A percentile compares a stretch with the other conserved stretches of the same genome.
Evolutionary conservation across 64 coral and sea anemone species (phyloP).

Genomic region (Stichodactyla mertensii): DNA sequence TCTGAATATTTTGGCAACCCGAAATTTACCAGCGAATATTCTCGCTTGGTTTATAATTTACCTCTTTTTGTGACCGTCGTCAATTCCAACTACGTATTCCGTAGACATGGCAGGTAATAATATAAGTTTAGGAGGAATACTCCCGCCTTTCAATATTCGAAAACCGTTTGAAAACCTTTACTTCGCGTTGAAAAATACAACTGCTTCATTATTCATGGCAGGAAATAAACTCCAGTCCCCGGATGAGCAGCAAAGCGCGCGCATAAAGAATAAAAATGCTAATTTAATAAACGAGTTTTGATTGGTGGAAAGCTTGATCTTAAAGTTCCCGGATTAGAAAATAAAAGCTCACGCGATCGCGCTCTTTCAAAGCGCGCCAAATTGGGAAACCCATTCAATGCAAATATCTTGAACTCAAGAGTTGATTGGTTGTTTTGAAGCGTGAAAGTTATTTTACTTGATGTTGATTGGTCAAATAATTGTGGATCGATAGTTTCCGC

Average conservation of each 20-base stretch:
- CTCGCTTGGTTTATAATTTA: not conserved
- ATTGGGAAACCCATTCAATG: conserved; percentile 33
- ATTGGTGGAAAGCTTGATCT: not conserved
- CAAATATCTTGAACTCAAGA: not conserved
- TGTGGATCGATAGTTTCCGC: conserved; percentile 9
- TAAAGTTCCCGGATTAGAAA: not conserved
- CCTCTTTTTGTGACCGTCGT: not conserved
- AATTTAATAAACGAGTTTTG: not conserved
- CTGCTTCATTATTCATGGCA: conserved; percentile 5
- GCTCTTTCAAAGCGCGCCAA: conserved; percentile 12
- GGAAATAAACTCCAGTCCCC: not conserved
- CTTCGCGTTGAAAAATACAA: not conserved
- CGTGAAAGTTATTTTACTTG: conserved; percentile 30
- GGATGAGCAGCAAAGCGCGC: not conserved
- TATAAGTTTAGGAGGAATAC: not conserved
- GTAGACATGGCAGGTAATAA: not conserved
- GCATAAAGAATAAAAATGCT: not conserved
- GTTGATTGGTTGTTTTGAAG: conserved; percentile 5
- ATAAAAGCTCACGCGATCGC: not conserved
- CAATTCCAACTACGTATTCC: not conserved
- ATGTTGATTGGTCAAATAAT: conserved; percentile 14
- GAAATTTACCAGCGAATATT: not conserved
- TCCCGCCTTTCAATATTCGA: conserved; percentile 8
- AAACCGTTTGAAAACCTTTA: conserved; percentile 2
- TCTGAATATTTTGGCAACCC: not conserved